Base-by-base conservation (phyloP, 1,140 invertebrate species). In the Bombus balteatus region DNA sequence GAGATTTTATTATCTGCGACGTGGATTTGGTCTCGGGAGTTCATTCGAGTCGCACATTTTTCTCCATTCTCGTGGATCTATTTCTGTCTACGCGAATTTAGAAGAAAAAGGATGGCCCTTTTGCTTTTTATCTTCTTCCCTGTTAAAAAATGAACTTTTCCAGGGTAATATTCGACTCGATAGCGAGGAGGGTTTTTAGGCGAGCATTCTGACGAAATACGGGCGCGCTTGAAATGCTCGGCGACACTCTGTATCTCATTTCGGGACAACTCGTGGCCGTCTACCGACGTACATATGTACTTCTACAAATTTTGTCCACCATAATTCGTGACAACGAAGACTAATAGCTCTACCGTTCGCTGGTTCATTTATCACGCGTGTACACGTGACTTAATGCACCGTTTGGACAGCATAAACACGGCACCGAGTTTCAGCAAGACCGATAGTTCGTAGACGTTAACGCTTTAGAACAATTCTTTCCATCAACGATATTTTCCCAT, bases 321-420 rank as follows among this genome's bases (percentile, higher is more conserved):
- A 70, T 80, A 80, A 80, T 70, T 70, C 78, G 65, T 12, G 78
- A 70, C 78, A 80, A 80, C 78, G 78, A 80, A 80, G 78, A 80
- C 78, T 80, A 80, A 80, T 80, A 80, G 78, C 78, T 39, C n/a
- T 74, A 32, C 72, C 70, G 80, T 47, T 13, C 47, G 10, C 28
- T n/a, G 80, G 28, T 37, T 73, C 80, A 81, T 81, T 73, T 81
- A 72, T 74, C 68, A 72, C 80, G 15, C 53, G 53, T 12, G 28
- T 81, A 62, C 22, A 81, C 70, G 68, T 62, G 70, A 81, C 70
- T 81, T 73, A 41, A 81, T 81, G 70, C 39, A 73, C 80, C 70
- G 80, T 25, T 80, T 41, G 43, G 78, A 80, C 78, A 68, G 32
- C 43, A 34, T 66, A 37, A 80, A 70, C 65, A 39, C 41, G 65